Base-by-base conservation (phyloP, 2,113 vertebrate species). In the Okapia johnstoni region DNA sequence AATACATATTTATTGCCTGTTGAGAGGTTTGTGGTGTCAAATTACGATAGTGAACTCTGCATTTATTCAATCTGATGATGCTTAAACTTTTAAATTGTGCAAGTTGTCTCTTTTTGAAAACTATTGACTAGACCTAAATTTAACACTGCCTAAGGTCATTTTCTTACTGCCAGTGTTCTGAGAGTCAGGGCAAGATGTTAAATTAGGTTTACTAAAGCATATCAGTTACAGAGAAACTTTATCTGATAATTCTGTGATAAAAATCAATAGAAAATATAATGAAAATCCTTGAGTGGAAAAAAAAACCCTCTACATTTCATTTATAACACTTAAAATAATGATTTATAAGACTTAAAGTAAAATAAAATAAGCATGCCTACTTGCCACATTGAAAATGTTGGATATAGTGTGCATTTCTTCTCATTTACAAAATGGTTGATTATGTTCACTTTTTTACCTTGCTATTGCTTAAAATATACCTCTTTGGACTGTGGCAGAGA, bases 241-340 rank as follows among this genome's bases (percentile, higher is more conserved):
- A 50, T 93, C 54, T 30, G 8, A 11, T 97, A 94, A 89, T 95
- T 96, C 17, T 95, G 83, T 79, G 81, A 80, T 90, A 96, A 95
- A 93, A 97, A 98, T 96, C 89, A 96, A 97, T 94, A 57, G 54
- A 91, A 97, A 96, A 96, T 88, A 89, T 63, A 94, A 94, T 79
- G n/a, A 95, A 97, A 93, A 36, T 93, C 86, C 84, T 91, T 12
- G 16, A 57, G 23, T 87, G n/a, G 30, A 21, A 79, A 66, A 70
- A 58, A 95, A 50, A 80, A 43, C 4, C 73, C 15, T 70, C 30
- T 77, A 9, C 54, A 66, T 84, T 96, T 96, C 77, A 63, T 86
- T 77, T 93, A 46, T 76, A 84, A 85, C 55, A 58, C 46, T 85
- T 84, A 80, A 96, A 96, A 85, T 80, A 95, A 48, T 2, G 85